Evolutionary conservation across 2,888 invertebrate genomes (phyloP), one percentile per base, ranked within the genome.

Genomic region (Neelides folsomi): DNA sequence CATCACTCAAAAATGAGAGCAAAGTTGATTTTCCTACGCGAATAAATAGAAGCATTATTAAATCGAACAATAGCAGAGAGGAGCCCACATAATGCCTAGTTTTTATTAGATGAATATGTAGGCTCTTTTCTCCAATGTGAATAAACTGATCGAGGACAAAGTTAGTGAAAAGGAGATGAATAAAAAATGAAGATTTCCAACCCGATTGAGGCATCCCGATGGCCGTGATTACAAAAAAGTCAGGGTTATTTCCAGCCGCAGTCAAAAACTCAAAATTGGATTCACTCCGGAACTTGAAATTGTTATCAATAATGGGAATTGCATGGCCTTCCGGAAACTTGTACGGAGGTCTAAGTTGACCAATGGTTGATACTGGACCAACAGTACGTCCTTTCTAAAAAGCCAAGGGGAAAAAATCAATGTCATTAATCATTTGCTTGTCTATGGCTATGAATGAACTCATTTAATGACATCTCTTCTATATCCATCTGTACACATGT

Each of bases 201-300:
- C 59, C 59, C n/a, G 52, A 36, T 9, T 34, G 52, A 13, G 63
- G 59, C 37, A 45, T 52, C 19, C 63, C 63, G 39, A 63, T 48
- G 1, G 56, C 59, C 49, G 60, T 56, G n/a, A 63, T 49, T n/a
- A 63, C 61, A n/a, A 63, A 53, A 47, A 53, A 63, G 45, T 63
- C 61, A 19, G 51, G 47, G 46, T 49, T 46, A 48, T 20, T 42
- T 13, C 47, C 18, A 35, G 53, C 52, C 9, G 50, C 19, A 1
- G 40, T 12, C 13, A 49, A 37, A 20, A 49, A 49, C 20, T 49
- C 49, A 43, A 42, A 38, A 9, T 49, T 53, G 51, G 27, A 27
- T 7, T 27, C 27, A 27, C 7, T 27, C 27, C 27, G 27, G 27
- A 27, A 27, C 27, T 27, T 27, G 7, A 27, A 27, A 43, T 49